A percentile compares a stretch with the other conserved stretches of the same genome.
These are phyloP conservation scores for Pterois miles DNA, from an alignment of 2,797 vertebrate genomes.

Conservation along the genomic window DNA sequence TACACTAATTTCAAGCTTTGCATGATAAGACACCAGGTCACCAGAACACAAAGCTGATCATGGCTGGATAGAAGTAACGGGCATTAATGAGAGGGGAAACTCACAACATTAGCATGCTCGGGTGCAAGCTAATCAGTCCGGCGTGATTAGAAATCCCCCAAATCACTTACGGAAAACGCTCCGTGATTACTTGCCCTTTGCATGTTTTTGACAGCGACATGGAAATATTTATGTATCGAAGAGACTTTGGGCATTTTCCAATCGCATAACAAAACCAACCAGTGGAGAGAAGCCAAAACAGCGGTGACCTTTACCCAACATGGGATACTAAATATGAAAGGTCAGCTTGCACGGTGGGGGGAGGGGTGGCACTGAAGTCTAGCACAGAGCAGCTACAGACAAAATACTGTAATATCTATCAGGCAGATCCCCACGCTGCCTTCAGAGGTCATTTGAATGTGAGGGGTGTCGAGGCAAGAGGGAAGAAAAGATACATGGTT, in stretches of 20 bases:
- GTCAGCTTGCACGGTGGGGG: conserved; percentile 73
- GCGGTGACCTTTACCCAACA: conserved; percentile 86
- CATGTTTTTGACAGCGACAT: conserved; percentile 72
- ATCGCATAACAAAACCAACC: conserved; percentile 79
- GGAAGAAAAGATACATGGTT: conserved; percentile 47
- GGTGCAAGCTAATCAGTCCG: conserved; percentile 42
- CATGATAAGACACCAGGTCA: conserved; percentile 14
- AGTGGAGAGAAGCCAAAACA: conserved; percentile 82
- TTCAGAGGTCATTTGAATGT: conserved; percentile 79
- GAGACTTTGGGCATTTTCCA: conserved; percentile 72
- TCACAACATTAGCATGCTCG: conserved; percentile 17
- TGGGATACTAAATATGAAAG: conserved; percentile 86
- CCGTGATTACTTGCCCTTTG: conserved; percentile 75
- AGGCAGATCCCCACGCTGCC: conserved; percentile 50
- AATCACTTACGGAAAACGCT: conserved; percentile 58
- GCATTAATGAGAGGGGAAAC: conserved; percentile 53
- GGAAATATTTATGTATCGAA: conserved; percentile 77
- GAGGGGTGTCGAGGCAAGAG: conserved; percentile 38
- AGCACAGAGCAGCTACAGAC: conserved; percentile 60
- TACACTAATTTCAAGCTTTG: conserved; percentile 56
- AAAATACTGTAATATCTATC: conserved; percentile 75
- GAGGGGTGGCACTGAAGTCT: conserved; percentile 37
- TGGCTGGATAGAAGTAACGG: conserved; percentile 53
- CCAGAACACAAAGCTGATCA: conserved; percentile 46
- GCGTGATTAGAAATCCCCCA: conserved; percentile 34